Evolutionary conservation across 1,140 invertebrate genomes (phyloP), one percentile per base, ranked within the genome.

Genomic region (Maconellicoccus hirsutus): DNA sequence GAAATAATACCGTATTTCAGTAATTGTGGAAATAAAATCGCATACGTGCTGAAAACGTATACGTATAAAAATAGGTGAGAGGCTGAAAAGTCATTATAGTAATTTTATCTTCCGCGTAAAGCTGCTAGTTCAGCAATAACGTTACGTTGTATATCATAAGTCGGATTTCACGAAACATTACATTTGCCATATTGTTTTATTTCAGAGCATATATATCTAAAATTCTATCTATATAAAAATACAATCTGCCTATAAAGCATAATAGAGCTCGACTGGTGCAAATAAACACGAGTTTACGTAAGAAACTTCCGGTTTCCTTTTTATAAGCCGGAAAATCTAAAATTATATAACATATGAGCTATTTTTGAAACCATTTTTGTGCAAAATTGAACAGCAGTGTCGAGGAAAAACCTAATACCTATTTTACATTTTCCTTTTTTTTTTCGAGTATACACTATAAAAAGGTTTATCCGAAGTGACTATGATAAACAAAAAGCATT

Each of bases 251-350:
- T 52, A 52, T 52, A 16, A 52, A 52, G 42, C 42, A 52, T 52
- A 52, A 52, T 52, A 52, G 42, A 19, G 6, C 42, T 52, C 42
- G 42, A 52, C 42, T 19, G 42, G 42, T 52, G 42, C 42, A 52
- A 52, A 52, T 52, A 52, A 52, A 52, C 42, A 52, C 42, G 42
- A 52, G 42, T 52, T 52, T 52, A 52, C 42, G 42, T 52, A 52
- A 52, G 42, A 52, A 8, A 14, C 42, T 52, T 52, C 42, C 42
- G 42, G 42, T 52, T 52, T 14, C 42, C 42, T 52, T 52, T 52
- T 52, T 52, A 52, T 52, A 8, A 52, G 42, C 42, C 42, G 42
- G 42, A 14, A 52, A 52, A 52, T 52, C 6, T 19, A 19, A 52
- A 52, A 52, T 52, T 52, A 52, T 52, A 52, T 52, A 4, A 52